These are phyloP conservation scores for Allacma fusca DNA, from an alignment of 2,888 invertebrate species.

Conservation along the genomic window DNA sequence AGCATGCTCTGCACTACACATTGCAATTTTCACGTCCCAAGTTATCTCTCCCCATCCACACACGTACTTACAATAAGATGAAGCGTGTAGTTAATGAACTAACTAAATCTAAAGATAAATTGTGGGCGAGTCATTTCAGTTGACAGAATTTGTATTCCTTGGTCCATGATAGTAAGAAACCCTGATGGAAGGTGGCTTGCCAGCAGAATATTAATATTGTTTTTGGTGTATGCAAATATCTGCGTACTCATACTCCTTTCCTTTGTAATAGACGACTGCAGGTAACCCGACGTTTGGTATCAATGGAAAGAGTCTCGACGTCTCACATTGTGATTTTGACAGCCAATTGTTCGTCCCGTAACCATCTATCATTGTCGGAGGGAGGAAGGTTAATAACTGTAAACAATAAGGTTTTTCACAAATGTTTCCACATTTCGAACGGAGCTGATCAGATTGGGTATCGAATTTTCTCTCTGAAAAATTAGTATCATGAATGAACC, in stretches of 20 bases:
- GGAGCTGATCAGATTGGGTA: background rate
- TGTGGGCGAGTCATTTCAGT: background rate
- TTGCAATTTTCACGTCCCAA: too few species aligned
- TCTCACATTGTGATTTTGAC: conserved; percentile 12
- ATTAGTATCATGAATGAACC: background rate
- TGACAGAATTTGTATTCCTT: conserved; percentile 10
- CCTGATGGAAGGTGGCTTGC: background rate
- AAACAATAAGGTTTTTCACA: background rate
- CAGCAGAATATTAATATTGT: conserved; percentile 1
- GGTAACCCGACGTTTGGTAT: background rate
- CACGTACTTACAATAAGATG: background rate
- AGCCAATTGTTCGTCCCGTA: background rate
- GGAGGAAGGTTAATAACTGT: background rate
- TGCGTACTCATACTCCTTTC: background rate
- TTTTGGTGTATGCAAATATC: background rate
- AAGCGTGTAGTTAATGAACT: conserved; percentile 12
- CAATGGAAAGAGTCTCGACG: background rate
- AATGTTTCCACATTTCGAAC: background rate
- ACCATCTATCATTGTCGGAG: conserved; percentile 12
- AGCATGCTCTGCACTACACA: too few species aligned
- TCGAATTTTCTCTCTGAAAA: background rate
- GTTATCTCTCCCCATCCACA: too few species aligned
- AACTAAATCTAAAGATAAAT: background rate
- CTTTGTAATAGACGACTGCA: background rate
- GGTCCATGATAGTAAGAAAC: background rate